Conservation (phyloP, 2,888 invertebrate species). For the Prosopocoilus inquinatus region DNA sequence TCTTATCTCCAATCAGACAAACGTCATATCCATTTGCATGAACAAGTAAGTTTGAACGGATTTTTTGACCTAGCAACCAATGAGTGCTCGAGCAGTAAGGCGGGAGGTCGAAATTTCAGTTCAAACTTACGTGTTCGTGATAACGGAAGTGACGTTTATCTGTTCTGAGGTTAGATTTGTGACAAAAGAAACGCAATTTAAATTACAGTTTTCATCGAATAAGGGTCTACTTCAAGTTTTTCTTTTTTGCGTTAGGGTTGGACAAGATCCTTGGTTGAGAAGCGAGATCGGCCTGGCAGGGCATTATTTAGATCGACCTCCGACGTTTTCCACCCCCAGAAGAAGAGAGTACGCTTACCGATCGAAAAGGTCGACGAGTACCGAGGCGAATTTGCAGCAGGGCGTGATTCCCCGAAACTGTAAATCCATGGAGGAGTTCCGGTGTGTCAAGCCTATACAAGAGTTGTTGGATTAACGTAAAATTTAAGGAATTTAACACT, state of each 20-base stretch:
- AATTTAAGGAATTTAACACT: too few species aligned
- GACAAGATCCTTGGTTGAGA: constrained; percentile 57
- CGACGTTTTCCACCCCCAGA: constrained; percentile 29
- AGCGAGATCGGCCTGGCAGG: constrained; percentile 63
- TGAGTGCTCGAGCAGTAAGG: too few species aligned
- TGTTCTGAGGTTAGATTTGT: too few species aligned
- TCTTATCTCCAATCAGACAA: too few species aligned
- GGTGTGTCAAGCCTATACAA: constrained; percentile 20
- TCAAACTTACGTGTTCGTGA: too few species aligned
- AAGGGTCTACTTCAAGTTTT: not conserved
- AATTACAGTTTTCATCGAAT: too few species aligned
- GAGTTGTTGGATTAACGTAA: constrained; percentile 6
- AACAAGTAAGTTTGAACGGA: too few species aligned
- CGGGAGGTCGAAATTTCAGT: too few species aligned
- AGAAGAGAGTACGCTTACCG: constrained; percentile 36
- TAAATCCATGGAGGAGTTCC: constrained; percentile 23
- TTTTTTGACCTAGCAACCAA: too few species aligned
- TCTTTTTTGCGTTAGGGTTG: constrained; percentile 52
- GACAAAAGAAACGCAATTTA: too few species aligned
- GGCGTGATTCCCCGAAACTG: constrained; percentile 20
- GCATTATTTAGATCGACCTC: constrained; percentile 58
- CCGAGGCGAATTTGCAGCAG: constrained; percentile 30
- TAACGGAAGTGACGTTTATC: too few species aligned
- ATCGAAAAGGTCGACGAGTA: constrained; percentile 42
- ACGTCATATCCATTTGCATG: too few species aligned